These are phyloP conservation scores for Nematostella vectensis DNA, from an alignment of 92 coral and sea anemone species.

Conservation along the genomic window DNA sequence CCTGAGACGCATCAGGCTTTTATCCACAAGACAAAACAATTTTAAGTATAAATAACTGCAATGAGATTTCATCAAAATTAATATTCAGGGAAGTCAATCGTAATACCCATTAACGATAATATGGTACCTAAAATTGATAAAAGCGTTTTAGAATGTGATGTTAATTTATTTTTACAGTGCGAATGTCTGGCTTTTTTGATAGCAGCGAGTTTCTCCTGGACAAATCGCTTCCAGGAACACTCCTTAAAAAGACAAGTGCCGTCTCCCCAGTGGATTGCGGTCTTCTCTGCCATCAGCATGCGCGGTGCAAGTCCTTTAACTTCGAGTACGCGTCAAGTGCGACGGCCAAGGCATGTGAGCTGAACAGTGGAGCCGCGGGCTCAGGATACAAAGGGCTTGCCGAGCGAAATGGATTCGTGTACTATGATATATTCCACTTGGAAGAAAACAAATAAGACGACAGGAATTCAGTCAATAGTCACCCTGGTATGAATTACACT, in stretches of 20 bases:
- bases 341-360: neutral
- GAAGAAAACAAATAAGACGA: no score
- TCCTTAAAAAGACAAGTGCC: neutral
- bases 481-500: no score
- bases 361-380: neutral
- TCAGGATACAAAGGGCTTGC: neutral
- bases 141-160: no score
- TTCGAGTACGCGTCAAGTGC: neutral
- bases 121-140: no score
- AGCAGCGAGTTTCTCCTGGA: neutral
- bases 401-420: neutral
- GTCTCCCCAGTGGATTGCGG: neutral
- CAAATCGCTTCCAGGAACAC: neutral
- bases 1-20: no score
- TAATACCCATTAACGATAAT: no score
- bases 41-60: neutral
- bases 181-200: neutral
- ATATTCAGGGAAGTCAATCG: no score
- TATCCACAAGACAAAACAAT: no score
- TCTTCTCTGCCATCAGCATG: neutral
- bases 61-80: no score
- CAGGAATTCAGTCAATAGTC: no score
- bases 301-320: neutral
- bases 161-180: neutral
- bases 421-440: neutral